These are phyloP conservation scores for Lasius fuliginosus DNA, from an alignment of 2,888 invertebrate genomes.

Conservation along the genomic window DNA sequence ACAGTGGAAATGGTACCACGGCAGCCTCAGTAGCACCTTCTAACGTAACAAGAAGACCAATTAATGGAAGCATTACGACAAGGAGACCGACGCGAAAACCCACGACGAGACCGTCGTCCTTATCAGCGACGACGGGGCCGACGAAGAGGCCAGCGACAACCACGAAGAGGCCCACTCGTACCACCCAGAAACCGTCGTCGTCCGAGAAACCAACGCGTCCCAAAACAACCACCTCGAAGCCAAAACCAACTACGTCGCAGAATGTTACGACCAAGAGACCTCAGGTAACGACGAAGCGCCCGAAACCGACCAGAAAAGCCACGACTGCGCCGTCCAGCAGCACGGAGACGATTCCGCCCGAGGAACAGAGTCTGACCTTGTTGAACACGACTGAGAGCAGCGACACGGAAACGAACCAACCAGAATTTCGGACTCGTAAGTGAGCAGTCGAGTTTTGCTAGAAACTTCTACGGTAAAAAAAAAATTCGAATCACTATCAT, in stretches of 20 bases:
- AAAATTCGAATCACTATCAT: conserved; percentile 18
- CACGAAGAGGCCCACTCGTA: conserved; percentile 72
- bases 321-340: conserved; percentile 74
- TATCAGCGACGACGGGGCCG: conserved; percentile 74
- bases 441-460: conserved; percentile 38
- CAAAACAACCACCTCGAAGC: conserved; percentile 70
- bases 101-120: conserved; percentile 68
- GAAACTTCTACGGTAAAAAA: conserved; percentile 9
- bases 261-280: conserved; percentile 75
- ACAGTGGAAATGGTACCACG: conserved; percentile 83
- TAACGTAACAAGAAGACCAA: conserved; percentile 74
- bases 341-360: conserved; percentile 67
- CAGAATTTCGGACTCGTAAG: conserved; percentile 81
- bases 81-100: conserved; percentile 75
- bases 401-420: conserved; percentile 85
- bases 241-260: conserved; percentile 62
- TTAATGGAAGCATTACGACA: conserved; percentile 65
- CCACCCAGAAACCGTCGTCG: conserved; percentile 74
- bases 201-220: conserved; percentile 75
- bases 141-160: conserved; percentile 78
- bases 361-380: conserved; percentile 62
- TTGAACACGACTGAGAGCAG: conserved; percentile 57
- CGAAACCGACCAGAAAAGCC: conserved; percentile 85
- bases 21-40: conserved; percentile 68
- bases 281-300: conserved; percentile 78